Evolutionary conservation across 37 sponge, comb jelly and placozoan genomes (phyloP).

Genomic region (Oopsacas minuta): DNA sequence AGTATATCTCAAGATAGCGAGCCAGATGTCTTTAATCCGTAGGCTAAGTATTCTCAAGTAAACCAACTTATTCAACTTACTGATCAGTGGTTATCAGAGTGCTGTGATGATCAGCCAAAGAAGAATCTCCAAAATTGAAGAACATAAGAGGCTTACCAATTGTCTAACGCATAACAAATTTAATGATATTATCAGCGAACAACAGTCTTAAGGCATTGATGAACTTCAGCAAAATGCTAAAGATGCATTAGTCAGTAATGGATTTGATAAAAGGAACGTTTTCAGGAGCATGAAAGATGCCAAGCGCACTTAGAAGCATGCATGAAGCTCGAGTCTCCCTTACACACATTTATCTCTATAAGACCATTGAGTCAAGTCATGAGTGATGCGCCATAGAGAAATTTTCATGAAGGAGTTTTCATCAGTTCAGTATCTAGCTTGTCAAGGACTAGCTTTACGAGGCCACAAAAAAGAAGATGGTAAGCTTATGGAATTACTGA

Average conservation of each 20-base stretch:
- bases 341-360: neutral
- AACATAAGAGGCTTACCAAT: too few relatives aligned
- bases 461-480: constrained; percentile 36
- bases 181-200: too few relatives aligned
- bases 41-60: neutral
- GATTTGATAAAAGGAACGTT: constrained; percentile 21
- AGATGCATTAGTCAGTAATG: constrained; percentile 18
- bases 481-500: constrained; percentile 25
- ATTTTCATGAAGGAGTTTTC: constrained; percentile 24
- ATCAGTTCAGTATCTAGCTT: constrained; percentile 20
- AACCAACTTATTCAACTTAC: neutral
- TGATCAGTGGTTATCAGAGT: constrained; percentile 24
- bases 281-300: constrained; percentile 16
- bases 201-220: too few relatives aligned
- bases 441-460: constrained; percentile 34
- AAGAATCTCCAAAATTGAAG: neutral
- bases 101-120: constrained; percentile 21
- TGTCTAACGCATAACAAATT: too few relatives aligned
- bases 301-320: constrained; percentile 15
- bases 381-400: neutral
- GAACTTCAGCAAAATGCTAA: too few relatives aligned
- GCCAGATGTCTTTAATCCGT: neutral
- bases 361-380: neutral
- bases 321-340: neutral
- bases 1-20: neutral